Conservation (phyloP, 2,888 invertebrate genomes). For the Zhengitettix transpicula region DNA sequence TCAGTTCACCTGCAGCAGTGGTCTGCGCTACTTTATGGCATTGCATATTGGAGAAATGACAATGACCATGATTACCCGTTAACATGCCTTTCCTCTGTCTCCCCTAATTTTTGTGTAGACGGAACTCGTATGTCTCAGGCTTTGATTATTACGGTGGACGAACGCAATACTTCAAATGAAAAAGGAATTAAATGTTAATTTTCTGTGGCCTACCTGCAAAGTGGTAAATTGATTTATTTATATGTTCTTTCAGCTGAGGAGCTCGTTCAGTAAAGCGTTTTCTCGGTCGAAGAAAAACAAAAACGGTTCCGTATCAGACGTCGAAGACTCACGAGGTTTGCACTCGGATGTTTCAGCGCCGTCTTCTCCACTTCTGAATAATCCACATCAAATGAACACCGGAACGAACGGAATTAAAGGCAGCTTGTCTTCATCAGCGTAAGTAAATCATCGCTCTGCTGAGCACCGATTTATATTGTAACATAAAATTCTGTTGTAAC, state of each 20-base stretch:
- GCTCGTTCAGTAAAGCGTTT: conserved; percentile 96
- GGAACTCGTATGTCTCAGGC: too few species aligned
- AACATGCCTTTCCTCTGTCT: too few species aligned
- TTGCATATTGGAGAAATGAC: too few species aligned
- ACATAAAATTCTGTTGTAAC: not conserved
- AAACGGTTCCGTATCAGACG: conserved; percentile 29
- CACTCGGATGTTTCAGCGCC: conserved; percentile 32
- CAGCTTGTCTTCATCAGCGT: conserved; percentile 25
- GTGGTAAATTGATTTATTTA: too few species aligned
- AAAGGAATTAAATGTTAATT: too few species aligned
- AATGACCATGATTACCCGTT: too few species aligned
- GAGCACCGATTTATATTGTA: not conserved
- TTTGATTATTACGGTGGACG: too few species aligned
- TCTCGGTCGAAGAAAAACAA: conserved; percentile 53
- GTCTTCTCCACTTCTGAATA: conserved; percentile 32
- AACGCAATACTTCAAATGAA: not conserved
- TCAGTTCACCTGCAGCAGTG: too few species aligned
- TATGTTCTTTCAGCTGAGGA: conserved; percentile 46
- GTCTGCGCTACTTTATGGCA: too few species aligned
- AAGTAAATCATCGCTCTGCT: not conserved
- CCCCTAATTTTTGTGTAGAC: too few species aligned
- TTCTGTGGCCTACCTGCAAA: too few species aligned
- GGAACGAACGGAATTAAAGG: conserved; percentile 18
- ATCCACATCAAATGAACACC: conserved; percentile 18
- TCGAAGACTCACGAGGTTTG: conserved; percentile 25